Conservation (phyloP, 1,140 invertebrate genomes). For the Thrips palmi region DNA sequence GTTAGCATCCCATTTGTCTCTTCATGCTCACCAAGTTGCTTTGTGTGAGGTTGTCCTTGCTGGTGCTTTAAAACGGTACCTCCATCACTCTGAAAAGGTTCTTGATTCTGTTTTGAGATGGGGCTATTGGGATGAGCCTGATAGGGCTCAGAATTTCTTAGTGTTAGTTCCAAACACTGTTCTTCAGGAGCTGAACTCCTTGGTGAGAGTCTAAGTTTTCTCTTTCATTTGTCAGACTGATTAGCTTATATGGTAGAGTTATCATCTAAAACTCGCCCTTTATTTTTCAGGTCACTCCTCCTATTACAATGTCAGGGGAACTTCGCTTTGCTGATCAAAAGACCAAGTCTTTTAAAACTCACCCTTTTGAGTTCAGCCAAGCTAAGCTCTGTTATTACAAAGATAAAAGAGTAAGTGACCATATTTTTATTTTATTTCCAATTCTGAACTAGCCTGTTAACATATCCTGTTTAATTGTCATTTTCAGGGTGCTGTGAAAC, state of each 20-base stretch:
- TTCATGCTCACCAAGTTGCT: constrained; percentile 34
- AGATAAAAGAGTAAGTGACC: constrained; percentile 43
- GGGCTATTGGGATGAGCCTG: constrained; percentile 67
- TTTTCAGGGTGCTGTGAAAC: constrained; percentile 35
- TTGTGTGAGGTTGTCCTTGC: constrained; percentile 58
- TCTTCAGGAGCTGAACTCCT: constrained; percentile 28
- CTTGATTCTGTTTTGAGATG: constrained; percentile 48
- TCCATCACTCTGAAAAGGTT: constrained; percentile 61
- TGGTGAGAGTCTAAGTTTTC: constrained; percentile 23
- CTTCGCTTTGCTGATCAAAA: constrained; percentile 59
- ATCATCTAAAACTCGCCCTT: neutral
- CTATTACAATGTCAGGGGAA: constrained; percentile 41
- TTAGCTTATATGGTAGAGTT: neutral
- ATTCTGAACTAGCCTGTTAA: neutral
- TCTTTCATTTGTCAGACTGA: no score
- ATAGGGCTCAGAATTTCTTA: constrained; percentile 62
- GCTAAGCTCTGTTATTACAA: constrained; percentile 63
- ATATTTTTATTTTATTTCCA: neutral
- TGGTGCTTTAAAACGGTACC: constrained; percentile 45
- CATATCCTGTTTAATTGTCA: constrained; percentile 10
- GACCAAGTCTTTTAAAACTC: constrained; percentile 53
- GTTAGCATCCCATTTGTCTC: constrained; percentile 37
- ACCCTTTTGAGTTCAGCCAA: constrained; percentile 60
- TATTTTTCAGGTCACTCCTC: constrained; percentile 29
- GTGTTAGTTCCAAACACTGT: constrained; percentile 38